Evolutionary conservation across 2,113 vertebrate species (phyloP).

Genomic region (Mobula birostris): DNA sequence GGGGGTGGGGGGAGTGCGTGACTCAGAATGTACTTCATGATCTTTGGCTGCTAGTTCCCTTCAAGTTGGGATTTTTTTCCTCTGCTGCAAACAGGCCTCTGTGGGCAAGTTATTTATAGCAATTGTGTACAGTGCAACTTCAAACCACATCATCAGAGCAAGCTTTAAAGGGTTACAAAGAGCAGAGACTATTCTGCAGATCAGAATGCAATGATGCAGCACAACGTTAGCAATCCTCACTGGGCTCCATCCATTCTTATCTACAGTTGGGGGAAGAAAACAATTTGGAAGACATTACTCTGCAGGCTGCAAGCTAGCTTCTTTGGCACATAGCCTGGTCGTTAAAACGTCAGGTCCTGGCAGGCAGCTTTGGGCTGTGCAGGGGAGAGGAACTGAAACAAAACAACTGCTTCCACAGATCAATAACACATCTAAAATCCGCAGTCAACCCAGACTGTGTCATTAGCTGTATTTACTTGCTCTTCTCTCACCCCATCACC

Average conservation of each 20-base stretch:
- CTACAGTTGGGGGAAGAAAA: neutral
- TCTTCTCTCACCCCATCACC: too few relatives aligned
- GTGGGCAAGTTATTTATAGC: neutral
- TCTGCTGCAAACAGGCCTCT: neutral
- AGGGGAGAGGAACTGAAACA: neutral
- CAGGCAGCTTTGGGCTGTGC: too few relatives aligned
- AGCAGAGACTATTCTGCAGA: neutral
- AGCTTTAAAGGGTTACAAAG: neutral
- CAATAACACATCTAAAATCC: too few relatives aligned
- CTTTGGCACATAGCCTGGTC: neutral
- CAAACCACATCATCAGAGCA: neutral
- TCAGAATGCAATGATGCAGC: neutral
- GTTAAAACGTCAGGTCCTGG: neutral
- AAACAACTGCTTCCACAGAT: too few relatives aligned
- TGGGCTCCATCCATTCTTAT: neutral
- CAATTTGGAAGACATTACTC: slow-evolving; percentile 7
- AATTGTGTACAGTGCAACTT: neutral
- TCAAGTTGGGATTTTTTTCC: neutral
- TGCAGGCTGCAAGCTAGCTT: neutral
- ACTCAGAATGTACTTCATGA: neutral
- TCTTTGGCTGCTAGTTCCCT: neutral
- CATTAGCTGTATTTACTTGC: too few relatives aligned
- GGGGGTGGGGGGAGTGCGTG: neutral
- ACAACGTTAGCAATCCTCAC: neutral
- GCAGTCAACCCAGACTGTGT: too few relatives aligned